phyloP scores from a whole-genome alignment of 2,888 invertebrate genomes.

The Nebria brevicollis region DNA sequence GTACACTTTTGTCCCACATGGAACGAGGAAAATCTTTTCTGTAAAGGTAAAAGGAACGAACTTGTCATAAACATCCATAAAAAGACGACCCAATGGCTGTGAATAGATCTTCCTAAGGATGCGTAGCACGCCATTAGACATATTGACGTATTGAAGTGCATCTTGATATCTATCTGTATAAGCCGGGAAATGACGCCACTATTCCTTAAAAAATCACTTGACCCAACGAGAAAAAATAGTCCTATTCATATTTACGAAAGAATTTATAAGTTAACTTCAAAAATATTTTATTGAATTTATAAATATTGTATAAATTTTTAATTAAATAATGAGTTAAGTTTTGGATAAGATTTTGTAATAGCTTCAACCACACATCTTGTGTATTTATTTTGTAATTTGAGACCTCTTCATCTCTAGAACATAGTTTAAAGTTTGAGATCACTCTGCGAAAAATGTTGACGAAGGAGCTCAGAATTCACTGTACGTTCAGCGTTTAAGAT shows the following conservation, averaged over 20 bases:
- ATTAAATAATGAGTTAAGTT: too few species aligned
- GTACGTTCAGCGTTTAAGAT: constrained; percentile 46
- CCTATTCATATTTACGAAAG: too few species aligned
- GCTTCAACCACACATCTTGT: neutral
- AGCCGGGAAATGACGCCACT: neutral
- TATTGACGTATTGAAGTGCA: constrained; percentile 32
- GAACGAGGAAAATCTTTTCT: constrained; percentile 20
- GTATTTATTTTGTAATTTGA: constrained; percentile 27
- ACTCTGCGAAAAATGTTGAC: constrained; percentile 37
- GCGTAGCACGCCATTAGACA: constrained; percentile 33
- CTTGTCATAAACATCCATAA: constrained; percentile 38
- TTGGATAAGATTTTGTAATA: too few species aligned
- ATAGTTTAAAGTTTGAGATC: constrained; percentile 21
- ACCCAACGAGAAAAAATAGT: too few species aligned
- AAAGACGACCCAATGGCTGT: constrained; percentile 33
- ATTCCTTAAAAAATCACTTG: too few species aligned
- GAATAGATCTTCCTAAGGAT: constrained; percentile 33
- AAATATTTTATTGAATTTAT: too few species aligned
- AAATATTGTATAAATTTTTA: too few species aligned
- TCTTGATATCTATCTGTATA: neutral
- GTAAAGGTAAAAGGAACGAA: constrained; percentile 1
- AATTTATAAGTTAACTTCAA: too few species aligned
- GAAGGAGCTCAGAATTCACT: constrained; percentile 46
- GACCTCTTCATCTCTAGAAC: constrained; percentile 18
- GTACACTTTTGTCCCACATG: constrained; percentile 10